Base-by-base conservation (phyloP, 2,888 invertebrate genomes). In the Zaprionus lineosus region DNA sequence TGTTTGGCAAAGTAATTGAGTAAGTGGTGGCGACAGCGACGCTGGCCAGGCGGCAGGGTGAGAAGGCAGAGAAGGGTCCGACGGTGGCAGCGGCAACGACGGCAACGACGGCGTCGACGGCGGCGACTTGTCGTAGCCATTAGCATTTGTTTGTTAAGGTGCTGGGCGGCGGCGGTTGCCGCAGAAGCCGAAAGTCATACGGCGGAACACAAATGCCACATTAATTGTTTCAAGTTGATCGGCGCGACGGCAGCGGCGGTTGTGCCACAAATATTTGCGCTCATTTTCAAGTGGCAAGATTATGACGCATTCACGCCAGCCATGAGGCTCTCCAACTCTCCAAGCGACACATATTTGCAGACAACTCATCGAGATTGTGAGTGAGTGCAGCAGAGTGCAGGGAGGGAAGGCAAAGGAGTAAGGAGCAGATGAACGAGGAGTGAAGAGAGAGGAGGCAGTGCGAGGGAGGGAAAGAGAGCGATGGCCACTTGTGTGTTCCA, bases 1-100 rank as follows among this genome's bases (percentile, higher is more conserved):
- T n/a, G 86, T 83, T 86, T 83, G 85, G 79, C 75, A 78, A 83
- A 83, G 86, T 83, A 83, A 83, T 83, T 83, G 86, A 83, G 82
- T 82, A 86, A 82, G 82, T 84, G 86, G 64, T 63, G 62, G 60
- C 53, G 52, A 37, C 40, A 29, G 39, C 53, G 56, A 70, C 70
- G 41, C 44, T 48, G 37, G 44, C 51, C n/a, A n/a, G n/a, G n/a
- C n/a, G n/a, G n/a, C n/a, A n/a, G n/a, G n/a, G n/a, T n/a, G n/a
- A n/a, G n/a, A n/a, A n/a, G 50, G 39, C 18, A 58, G 44, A 46
- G 41, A 34, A 36, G 33, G 34, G 59, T 47, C 37, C 43, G 18
- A 29, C 64, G 78, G 74, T 83, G 63, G 41, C 40, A 29, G 39
- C 53, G 56, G 74, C 70, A 44, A 47, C 52, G 37, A 40, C 51